phyloP scores from a whole-genome alignment of 2,113 vertebrate species.

The Eulacestoma nigropectus region DNA sequence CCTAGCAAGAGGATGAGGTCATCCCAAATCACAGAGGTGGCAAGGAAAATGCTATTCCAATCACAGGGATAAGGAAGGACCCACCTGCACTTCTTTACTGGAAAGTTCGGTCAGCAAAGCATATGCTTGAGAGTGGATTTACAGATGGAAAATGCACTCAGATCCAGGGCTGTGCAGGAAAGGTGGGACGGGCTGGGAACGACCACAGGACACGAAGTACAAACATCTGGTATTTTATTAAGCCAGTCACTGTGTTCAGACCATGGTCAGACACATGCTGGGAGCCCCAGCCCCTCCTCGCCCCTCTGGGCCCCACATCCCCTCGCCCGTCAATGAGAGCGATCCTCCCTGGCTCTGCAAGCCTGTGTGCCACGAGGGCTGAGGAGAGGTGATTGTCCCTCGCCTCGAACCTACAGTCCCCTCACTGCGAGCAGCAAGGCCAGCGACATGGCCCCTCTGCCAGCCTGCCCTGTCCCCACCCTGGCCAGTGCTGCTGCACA shows the following conservation, averaged over 20 bases:
- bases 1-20: neutral
- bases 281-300: neutral
- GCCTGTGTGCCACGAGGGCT: neutral
- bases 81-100: neutral
- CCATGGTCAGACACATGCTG: neutral
- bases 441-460: fast-evolving
- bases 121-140: fast-evolving
- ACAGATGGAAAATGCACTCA: fast-evolving
- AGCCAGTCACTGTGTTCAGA: neutral
- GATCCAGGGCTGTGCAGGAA: fast-evolving
- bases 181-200: neutral
- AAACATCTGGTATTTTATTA: slow-evolving; percentile 46
- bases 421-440: neutral
- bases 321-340: fast-evolving
- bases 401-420: neutral
- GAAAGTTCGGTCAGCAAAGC: neutral
- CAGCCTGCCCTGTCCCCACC: neutral
- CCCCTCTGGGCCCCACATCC: neutral
- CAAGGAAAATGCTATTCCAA: neutral
- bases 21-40: fast-evolving
- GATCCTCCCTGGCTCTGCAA: neutral
- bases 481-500: neutral
- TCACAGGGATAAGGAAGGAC: neutral
- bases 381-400: neutral
- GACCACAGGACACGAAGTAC: neutral